Conservation (phyloP, 2,113 vertebrate species). For the Rhinolophus sinicus region DNA sequence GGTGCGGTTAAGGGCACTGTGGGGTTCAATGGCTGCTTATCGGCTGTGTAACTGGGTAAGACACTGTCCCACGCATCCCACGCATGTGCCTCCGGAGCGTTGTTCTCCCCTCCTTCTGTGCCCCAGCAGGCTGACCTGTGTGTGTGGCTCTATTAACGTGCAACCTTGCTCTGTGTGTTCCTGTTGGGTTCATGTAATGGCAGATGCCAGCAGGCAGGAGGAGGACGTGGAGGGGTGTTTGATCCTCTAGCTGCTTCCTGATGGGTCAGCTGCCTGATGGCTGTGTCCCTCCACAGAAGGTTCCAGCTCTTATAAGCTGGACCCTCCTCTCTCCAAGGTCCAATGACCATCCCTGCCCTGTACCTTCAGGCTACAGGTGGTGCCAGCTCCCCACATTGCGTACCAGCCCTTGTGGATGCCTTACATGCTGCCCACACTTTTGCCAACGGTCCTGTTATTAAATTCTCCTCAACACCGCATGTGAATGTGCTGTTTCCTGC, state of each 20-base stretch:
- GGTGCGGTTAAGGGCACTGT: not conserved
- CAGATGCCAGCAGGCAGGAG: not conserved
- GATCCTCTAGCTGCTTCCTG: not conserved
- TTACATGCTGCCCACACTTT: accelerated
- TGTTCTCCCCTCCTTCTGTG: not conserved
- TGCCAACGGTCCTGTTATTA: too few relatives aligned
- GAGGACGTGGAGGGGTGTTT: not conserved
- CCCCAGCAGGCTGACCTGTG: not conserved
- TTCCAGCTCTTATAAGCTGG: not conserved
- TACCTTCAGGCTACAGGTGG: not conserved
- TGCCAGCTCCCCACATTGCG: not conserved
- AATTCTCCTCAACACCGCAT: not conserved
- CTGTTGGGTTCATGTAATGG: not conserved
- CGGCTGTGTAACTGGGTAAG: not conserved
- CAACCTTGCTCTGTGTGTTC: not conserved
- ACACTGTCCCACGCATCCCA: not conserved
- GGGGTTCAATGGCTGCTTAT: not conserved
- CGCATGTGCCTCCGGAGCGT: accelerated
- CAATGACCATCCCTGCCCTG: not conserved
- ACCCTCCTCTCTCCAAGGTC: not conserved
- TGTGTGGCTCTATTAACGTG: accelerated
- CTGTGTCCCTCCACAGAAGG: not conserved
- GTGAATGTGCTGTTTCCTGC: not conserved
- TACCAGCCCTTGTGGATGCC: too few relatives aligned
- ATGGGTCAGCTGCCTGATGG: not conserved